phyloP scores from a whole-genome alignment of 1,140 invertebrate species.

The Cardiocondyla obscurior region DNA sequence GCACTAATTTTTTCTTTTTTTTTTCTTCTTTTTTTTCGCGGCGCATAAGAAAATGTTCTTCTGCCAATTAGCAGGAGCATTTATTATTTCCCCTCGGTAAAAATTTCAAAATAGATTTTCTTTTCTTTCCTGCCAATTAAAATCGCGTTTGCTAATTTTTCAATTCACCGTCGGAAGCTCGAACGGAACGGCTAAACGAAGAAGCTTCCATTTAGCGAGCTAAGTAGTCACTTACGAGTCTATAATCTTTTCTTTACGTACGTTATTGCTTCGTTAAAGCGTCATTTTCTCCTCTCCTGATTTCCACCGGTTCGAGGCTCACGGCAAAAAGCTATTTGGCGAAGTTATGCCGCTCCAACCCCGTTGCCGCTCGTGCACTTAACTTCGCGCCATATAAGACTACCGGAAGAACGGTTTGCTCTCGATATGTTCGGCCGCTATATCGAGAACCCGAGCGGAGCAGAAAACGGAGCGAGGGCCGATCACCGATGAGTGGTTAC shows the following conservation, averaged over 20 bases:
- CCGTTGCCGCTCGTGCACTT: constrained; percentile 43
- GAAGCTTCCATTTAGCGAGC: constrained; percentile 60
- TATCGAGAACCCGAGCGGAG: constrained; percentile 21
- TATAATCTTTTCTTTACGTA: constrained; percentile 65
- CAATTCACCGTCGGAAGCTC: constrained; percentile 35
- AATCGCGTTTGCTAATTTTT: constrained; percentile 18
- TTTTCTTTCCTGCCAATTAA: neutral
- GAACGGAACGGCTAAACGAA: constrained; percentile 35
- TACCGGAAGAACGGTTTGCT: constrained; percentile 69
- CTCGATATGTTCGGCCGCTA: constrained; percentile 55
- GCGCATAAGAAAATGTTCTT: neutral
- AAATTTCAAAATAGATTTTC: neutral
- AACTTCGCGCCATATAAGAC: constrained; percentile 66
- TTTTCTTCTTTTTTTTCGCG: too few species aligned
- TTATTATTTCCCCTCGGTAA: neutral
- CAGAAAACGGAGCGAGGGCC: constrained; percentile 31
- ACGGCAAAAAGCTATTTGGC: constrained; percentile 44
- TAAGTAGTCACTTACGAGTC: constrained; percentile 62
- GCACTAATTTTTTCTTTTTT: too few species aligned
- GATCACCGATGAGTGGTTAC: constrained; percentile 59
- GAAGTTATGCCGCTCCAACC: constrained; percentile 52
- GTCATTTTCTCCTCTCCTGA: constrained; percentile 64
- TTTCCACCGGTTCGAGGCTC: constrained; percentile 59
- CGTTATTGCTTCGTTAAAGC: constrained; percentile 71
- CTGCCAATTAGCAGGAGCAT: neutral